Percentiles rank a stretch among this genome's conserved stretches.
Conservation (phyloP, 1,140 invertebrate genomes). For the Macrobrachium rosenbergii region DNA sequence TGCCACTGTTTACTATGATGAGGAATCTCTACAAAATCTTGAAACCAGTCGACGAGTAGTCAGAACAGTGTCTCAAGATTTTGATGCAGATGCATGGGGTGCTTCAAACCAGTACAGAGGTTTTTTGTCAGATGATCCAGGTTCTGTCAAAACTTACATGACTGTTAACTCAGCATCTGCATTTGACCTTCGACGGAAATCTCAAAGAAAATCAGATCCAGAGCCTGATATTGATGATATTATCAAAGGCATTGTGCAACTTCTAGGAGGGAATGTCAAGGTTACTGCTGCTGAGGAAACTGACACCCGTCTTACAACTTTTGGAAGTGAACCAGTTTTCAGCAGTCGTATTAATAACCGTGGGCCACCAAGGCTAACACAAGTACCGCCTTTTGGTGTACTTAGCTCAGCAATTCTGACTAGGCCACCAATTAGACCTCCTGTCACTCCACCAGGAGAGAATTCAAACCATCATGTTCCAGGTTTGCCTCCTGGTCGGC, state of each 20-base stretch:
- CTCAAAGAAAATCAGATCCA: background rate
- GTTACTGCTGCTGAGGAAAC: conserved; percentile 65
- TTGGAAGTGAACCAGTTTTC: conserved; percentile 43
- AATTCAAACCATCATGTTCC: background rate
- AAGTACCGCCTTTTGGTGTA: conserved; percentile 25
- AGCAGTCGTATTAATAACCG: conserved; percentile 86
- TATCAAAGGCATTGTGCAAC: conserved; percentile 89
- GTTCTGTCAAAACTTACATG: conserved; percentile 31
- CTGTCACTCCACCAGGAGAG: conserved; percentile 30
- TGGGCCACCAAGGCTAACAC: conserved; percentile 75
- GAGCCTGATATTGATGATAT: conserved; percentile 87
- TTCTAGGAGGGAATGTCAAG: conserved; percentile 89
- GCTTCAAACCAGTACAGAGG: conserved; percentile 28
- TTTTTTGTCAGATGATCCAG: conserved; percentile 19
- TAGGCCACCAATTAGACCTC: conserved; percentile 28
- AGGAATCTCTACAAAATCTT: background rate
- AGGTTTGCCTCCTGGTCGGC: conserved; percentile 28
- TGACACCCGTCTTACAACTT: conserved; percentile 66
- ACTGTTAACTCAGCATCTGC: background rate
- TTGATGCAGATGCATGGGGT: background rate
- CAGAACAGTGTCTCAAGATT: conserved; percentile 21
- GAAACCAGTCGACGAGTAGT: conserved; percentile 24
- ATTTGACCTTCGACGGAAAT: conserved; percentile 2
- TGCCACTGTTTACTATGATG: conserved; percentile 19
- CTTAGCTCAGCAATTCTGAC: conserved; percentile 25